Base-by-base conservation (phyloP, 2,797 vertebrate species). In the Netta rufina region DNA sequence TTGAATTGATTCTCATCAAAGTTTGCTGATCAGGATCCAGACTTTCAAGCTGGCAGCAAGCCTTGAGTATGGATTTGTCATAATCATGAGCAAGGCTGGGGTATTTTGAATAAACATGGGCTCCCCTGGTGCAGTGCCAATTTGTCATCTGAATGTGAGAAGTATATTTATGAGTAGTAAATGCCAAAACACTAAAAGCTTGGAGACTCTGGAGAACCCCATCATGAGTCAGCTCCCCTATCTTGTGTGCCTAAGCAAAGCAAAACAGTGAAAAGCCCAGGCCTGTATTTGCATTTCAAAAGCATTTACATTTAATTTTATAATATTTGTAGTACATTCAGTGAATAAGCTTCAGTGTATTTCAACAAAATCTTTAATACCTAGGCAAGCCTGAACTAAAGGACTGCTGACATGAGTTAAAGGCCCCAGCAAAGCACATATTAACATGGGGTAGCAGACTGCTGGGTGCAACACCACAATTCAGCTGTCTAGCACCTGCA, bases 11-110 rank as follows among this genome's bases (percentile, higher is more conserved):
- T 92, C 47, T 76, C 6, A 0, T 91, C 64, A 74, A 73, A 88
- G 82, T 69, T 73, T 96, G 76, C 79, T 92, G 83, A 90, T 89
- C 64, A 66, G 66, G 62, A 92, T 73, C 60, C 88, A 87, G 73
- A 36, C 58, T 56, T 92, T 65, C 64, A 73, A 77, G 64, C 65
- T 94, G 90, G 88, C 91, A 94, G 76, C n/a, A 58, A 92, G 88
- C 77, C 90, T 62, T 67, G 70, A 43, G 84, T 43, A 64, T 80
- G 79, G 91, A 92, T 96, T 93, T 96, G 49, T 84, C 91, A 92
- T 74, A 88, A 71, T 64, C 84, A 75, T 53, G 57, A 95, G 49
- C 67, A 76, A 86, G 65, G 67, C 61, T 84, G 65, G 61, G 64
- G 33, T 91, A 86, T 94, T 96, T 91, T 89, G 82, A 92, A 90